phyloP scores from a whole-genome alignment of 2,888 invertebrate genomes.

The Ditylenchus weischeri region DNA sequence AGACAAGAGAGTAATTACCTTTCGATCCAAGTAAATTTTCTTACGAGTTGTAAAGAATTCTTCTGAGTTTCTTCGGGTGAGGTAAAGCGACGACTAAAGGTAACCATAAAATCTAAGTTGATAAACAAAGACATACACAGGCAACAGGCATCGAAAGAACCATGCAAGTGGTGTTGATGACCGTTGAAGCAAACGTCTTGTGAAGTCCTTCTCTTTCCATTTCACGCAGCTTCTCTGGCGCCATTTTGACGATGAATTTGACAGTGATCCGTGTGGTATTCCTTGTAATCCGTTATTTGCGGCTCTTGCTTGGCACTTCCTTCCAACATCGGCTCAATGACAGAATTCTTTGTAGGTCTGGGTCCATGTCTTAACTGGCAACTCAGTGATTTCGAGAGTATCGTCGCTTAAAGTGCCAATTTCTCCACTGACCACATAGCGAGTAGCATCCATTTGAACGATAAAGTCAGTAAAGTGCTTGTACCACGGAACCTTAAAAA shows the following conservation, averaged over 20 bases:
- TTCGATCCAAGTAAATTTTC: conserved; percentile 78
- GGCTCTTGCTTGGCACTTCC: conserved; percentile 22
- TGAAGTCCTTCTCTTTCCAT: conserved; percentile 79
- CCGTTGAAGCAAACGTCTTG: conserved; percentile 78
- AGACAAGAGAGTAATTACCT: conserved; percentile 58
- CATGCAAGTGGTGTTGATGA: conserved; percentile 29
- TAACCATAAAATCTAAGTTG: no score
- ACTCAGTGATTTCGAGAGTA: conserved; percentile 88
- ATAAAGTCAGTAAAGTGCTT: conserved; percentile 52
- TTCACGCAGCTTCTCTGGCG: conserved; percentile 66
- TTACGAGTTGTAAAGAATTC: conserved; percentile 80
- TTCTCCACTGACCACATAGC: conserved; percentile 74
- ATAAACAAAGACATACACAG: conserved; percentile 55
- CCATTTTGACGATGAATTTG: conserved; percentile 78
- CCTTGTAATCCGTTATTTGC: conserved; percentile 69
- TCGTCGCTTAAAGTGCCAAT: conserved; percentile 64
- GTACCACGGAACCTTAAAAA: conserved; percentile 56
- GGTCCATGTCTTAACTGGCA: conserved; percentile 91
- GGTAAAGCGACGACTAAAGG: conserved; percentile 68
- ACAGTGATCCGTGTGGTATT: conserved; percentile 95
- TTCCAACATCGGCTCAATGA: conserved; percentile 78
- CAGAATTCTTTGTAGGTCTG: conserved; percentile 89
- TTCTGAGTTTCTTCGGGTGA: conserved; percentile 72
- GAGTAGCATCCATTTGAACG: conserved; percentile 39
- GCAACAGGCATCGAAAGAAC: conserved; percentile 68